These are phyloP conservation scores for Harpalus rubripes DNA, from an alignment of 2,888 invertebrate species.

Conservation along the genomic window DNA sequence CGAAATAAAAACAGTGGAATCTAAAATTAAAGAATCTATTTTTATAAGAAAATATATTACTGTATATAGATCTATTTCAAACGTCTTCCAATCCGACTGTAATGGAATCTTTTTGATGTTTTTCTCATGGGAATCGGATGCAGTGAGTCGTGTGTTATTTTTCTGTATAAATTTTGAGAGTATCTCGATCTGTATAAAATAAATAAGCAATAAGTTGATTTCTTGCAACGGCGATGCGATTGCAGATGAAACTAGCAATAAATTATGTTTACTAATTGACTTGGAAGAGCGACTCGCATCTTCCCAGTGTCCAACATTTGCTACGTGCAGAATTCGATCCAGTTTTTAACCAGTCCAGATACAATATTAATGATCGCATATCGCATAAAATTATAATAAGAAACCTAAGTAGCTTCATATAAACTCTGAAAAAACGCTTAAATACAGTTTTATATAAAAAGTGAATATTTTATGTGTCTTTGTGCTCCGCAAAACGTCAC, in stretches of 20 bases:
- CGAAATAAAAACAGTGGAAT: too few species aligned
- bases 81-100: neutral
- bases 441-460: constrained; percentile 57
- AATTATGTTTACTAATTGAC: constrained; percentile 65
- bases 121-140: neutral
- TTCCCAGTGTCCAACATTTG: constrained; percentile 40
- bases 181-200: constrained; percentile 42
- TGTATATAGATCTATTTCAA: neutral
- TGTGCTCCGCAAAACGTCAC: constrained; percentile 19
- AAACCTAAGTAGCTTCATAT: constrained; percentile 51
- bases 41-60: neutral
- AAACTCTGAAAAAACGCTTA: constrained; percentile 26
- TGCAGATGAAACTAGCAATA: constrained; percentile 56
- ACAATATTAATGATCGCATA: constrained; percentile 59
- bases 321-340: constrained; percentile 31
- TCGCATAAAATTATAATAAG: constrained; percentile 60
- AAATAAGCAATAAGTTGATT: constrained; percentile 62
- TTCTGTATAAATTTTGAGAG: constrained; percentile 18
- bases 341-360: constrained; percentile 38
- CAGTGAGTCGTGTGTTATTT: neutral
- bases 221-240: constrained; percentile 48
- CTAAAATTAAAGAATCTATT: neutral
- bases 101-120: constrained; percentile 7
- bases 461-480: constrained; percentile 36
- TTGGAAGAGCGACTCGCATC: constrained; percentile 47